A percentile compares a stretch with the other conserved stretches of the same genome.
These are phyloP conservation scores for Anastrepha ludens DNA, from an alignment of 1,140 invertebrate species.

Conservation along the genomic window DNA sequence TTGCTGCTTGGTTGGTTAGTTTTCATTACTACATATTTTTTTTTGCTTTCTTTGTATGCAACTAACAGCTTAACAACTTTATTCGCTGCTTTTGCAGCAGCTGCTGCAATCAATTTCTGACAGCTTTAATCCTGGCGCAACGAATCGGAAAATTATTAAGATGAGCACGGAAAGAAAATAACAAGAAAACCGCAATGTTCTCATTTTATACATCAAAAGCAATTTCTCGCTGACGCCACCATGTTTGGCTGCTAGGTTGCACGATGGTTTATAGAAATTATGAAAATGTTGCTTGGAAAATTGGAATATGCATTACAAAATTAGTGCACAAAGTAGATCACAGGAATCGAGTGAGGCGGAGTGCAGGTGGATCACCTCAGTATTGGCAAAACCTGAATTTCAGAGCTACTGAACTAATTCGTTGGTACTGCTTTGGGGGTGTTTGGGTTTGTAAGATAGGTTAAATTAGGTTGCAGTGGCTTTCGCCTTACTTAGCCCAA, in stretches of 20 bases:
- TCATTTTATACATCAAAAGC: constrained; percentile 10
- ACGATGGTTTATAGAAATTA: not conserved
- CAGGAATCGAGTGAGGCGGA: too few species aligned
- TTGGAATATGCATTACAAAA: too few species aligned
- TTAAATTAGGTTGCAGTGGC: too few species aligned
- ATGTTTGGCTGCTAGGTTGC: not conserved
- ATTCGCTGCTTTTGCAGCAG: constrained; percentile 23
- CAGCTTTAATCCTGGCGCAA: constrained; percentile 49
- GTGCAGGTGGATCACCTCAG: too few species aligned
- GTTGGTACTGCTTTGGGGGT: too few species aligned
- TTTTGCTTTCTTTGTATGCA: not conserved
- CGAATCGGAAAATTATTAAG: constrained; percentile 48
- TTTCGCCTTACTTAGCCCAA: too few species aligned
- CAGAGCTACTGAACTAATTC: too few species aligned
- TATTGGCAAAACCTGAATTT: too few species aligned
- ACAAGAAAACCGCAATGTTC: constrained; percentile 32
- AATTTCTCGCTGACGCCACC: constrained; percentile 9
- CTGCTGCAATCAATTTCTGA: constrained; percentile 37
- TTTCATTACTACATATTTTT: not conserved
- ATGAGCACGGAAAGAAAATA: constrained; percentile 24
- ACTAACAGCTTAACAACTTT: constrained; percentile 30
- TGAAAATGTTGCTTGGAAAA: not conserved
- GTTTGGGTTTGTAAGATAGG: too few species aligned
- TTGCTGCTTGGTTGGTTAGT: not conserved
- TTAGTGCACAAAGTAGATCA: too few species aligned